phyloP scores from a whole-genome alignment of 2,113 vertebrate genomes.

The Vidua chalybeata region DNA sequence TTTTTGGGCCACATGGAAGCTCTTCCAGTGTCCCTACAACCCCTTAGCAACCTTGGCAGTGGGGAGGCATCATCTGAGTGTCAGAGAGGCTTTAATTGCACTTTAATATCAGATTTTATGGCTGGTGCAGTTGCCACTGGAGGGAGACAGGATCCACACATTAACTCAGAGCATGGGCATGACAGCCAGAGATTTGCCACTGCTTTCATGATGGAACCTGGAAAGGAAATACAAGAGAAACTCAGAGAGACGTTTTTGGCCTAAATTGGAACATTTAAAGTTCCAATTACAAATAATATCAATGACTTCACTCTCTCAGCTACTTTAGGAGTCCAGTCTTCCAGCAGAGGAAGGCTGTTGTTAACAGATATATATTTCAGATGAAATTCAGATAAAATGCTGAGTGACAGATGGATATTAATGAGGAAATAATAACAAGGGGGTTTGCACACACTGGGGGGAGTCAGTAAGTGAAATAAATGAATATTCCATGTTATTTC shows the following conservation, averaged over 20 bases:
- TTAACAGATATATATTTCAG: background rate
- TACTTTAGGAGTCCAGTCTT: background rate
- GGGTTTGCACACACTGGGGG: background rate
- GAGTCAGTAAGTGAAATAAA: background rate
- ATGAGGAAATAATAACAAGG: background rate
- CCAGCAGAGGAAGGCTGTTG: background rate
- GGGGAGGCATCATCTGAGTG: background rate
- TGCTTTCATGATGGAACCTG: background rate
- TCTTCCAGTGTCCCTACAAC: background rate
- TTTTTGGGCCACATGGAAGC: background rate
- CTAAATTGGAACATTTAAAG: background rate
- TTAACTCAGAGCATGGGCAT: background rate
- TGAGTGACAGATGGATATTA: background rate
- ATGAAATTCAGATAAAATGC: background rate
- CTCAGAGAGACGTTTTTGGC: background rate
- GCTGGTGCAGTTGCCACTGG: constrained; percentile 17
- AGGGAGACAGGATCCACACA: constrained; percentile 58
- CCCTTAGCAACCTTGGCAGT: background rate
- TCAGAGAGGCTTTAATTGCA: background rate
- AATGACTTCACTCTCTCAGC: background rate
- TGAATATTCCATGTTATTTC: background rate
- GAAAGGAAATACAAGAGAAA: background rate
- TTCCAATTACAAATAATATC: background rate
- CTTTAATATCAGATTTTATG: background rate
- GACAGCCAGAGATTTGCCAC: background rate